Percentiles rank a stretch among this genome's conserved stretches.
These are phyloP conservation scores for Lasiurus borealis DNA, from an alignment of 2,113 vertebrate genomes.

Conservation along the genomic window DNA sequence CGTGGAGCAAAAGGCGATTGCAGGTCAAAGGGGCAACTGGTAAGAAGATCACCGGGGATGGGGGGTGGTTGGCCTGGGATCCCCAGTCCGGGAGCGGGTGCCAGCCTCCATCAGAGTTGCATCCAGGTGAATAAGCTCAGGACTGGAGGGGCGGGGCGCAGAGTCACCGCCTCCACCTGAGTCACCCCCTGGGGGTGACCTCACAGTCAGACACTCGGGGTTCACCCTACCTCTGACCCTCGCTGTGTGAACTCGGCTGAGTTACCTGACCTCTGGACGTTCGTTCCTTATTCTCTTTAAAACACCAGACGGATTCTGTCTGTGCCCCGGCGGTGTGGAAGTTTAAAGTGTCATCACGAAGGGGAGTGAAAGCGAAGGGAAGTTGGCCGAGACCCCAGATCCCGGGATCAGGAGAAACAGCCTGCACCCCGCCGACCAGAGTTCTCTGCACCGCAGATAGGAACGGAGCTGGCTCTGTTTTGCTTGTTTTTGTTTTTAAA, in stretches of 20 bases:
- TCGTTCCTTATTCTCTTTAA: not conserved
- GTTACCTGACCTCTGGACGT: not conserved
- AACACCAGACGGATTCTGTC: not conserved
- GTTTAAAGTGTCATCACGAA: not conserved
- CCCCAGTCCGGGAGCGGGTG: not conserved
- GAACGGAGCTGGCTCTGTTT: not conserved
- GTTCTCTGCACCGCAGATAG: slow-evolving; percentile 68
- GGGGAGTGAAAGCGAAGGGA: not conserved
- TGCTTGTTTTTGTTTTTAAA: no score
- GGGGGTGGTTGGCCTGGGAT: rapidly evolving
- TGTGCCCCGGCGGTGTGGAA: not conserved
- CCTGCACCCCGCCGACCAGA: not conserved
- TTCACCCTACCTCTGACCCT: no score
- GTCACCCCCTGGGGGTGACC: rapidly evolving
- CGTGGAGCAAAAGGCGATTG: rapidly evolving
- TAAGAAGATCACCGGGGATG: no score
- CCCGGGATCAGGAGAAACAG: not conserved
- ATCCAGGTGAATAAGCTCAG: rapidly evolving
- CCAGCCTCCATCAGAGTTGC: rapidly evolving
- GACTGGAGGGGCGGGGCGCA: rapidly evolving
- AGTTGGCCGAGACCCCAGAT: not conserved
- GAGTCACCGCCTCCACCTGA: no score
- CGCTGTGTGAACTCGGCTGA: no score
- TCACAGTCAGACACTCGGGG: not conserved
- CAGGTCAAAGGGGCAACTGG: not conserved